Conservation (phyloP, 2,113 vertebrate genomes). For the Echinops telfairi region DNA sequence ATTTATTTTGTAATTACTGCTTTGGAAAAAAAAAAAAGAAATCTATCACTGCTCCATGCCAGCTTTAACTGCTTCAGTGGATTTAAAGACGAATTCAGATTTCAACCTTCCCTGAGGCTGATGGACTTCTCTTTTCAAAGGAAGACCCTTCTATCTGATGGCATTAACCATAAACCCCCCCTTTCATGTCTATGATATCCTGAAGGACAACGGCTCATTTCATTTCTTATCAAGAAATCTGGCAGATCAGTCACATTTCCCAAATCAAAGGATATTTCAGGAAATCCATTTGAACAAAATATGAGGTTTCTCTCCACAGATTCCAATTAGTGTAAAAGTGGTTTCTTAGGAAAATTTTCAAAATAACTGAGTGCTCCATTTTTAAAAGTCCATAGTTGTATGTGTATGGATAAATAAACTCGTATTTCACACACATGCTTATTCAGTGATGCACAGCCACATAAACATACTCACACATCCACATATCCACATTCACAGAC, state of each 20-base stretch:
- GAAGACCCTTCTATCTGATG: constrained; percentile 91
- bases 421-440: constrained; percentile 40
- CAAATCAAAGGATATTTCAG: constrained; percentile 94
- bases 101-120: constrained; percentile 87
- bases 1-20: constrained; percentile 85
- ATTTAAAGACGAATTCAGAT: constrained; percentile 86
- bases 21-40: constrained; percentile 70
- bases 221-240: constrained; percentile 94
- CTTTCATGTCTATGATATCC: constrained; percentile 91
- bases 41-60: constrained; percentile 79
- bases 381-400: constrained; percentile 83
- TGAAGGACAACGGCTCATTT: constrained; percentile 92
- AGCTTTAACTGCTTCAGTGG: constrained; percentile 78
- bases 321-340: constrained; percentile 94
- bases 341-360: constrained; percentile 91
- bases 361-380: constrained; percentile 89
- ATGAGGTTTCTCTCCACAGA: constrained; percentile 90
- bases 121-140: constrained; percentile 90
- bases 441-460: constrained; percentile 39
- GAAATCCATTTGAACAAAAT: constrained; percentile 92
- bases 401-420: constrained; percentile 82
- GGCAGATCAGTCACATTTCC: constrained; percentile 93
- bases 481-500: constrained; percentile 23
- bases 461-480: not conserved
- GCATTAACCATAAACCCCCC: constrained; percentile 91